phyloP scores from a whole-genome alignment of 92 coral and sea anemone species.

The Phymanthus crucifer region DNA sequence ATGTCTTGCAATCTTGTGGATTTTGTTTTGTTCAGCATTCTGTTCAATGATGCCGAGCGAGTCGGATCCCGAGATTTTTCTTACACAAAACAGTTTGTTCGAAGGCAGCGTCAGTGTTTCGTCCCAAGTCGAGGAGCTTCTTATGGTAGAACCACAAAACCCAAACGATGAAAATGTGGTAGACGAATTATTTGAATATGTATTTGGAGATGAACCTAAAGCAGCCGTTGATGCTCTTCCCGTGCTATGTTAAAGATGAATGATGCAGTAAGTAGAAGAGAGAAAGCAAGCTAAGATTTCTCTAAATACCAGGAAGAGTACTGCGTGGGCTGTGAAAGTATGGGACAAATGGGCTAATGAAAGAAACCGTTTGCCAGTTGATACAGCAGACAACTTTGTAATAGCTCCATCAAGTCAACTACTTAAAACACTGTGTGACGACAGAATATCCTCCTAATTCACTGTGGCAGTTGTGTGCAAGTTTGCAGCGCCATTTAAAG shows the following conservation, averaged over 20 bases:
- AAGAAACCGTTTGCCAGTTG: slow-evolving; percentile 15
- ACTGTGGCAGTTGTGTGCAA: slow-evolving; percentile 4
- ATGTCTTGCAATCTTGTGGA: too few relatives aligned
- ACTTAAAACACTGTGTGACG: slow-evolving; percentile 15
- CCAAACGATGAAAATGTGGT: too few relatives aligned
- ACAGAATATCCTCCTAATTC: slow-evolving; percentile 9
- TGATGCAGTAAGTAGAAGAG: not conserved
- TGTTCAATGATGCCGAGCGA: too few relatives aligned
- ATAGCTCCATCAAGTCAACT: not conserved
- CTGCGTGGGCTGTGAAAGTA: not conserved
- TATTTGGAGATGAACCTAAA: too few relatives aligned
- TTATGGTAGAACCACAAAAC: too few relatives aligned
- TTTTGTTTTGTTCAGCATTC: too few relatives aligned
- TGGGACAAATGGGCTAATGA: slow-evolving; percentile 18
- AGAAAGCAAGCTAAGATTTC: not conserved
- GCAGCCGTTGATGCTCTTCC: not conserved
- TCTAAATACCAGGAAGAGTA: not conserved
- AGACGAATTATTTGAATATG: too few relatives aligned
- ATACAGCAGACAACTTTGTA: slow-evolving; percentile 14
- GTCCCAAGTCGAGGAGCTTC: too few relatives aligned
- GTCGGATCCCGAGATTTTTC: too few relatives aligned
- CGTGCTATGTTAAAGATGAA: not conserved
- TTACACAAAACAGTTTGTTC: too few relatives aligned
- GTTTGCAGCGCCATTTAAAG: slow-evolving; percentile 10
- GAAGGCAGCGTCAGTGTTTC: too few relatives aligned